Evolutionary conservation across 2,888 invertebrate species (phyloP).

Genomic region (Leptura quadrifasciata): DNA sequence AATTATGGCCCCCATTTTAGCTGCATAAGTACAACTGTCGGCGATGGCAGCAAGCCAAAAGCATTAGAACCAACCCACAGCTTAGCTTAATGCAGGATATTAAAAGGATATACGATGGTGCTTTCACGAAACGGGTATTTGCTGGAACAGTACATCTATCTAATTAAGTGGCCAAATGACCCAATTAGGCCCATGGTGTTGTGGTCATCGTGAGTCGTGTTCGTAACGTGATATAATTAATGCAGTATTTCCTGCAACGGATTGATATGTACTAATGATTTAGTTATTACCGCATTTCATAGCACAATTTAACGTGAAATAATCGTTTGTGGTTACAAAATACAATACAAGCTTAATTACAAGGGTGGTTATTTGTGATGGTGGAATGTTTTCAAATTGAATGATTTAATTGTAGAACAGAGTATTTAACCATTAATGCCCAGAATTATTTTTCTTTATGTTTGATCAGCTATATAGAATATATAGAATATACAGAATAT

Average conservation of each 20-base stretch:
- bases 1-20: not conserved
- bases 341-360: not conserved
- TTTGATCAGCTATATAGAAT: no score
- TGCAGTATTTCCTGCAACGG: conserved; percentile 26
- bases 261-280: conserved; percentile 3
- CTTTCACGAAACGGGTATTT: conserved; percentile 16
- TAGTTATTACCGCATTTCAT: not conserved
- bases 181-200: conserved; percentile 20
- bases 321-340: not conserved
- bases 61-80: conserved; percentile 15
- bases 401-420: no score
- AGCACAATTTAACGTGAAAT: not conserved
- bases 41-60: conserved; percentile 13
- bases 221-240: conserved; percentile 25
- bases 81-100: conserved; percentile 27
- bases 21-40: not conserved
- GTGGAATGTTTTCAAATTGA: no score
- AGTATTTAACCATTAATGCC: no score
- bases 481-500: no score
- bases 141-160: conserved; percentile 17
- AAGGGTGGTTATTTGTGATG: not conserved
- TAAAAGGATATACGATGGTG: conserved; percentile 25
- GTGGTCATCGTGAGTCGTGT: conserved; percentile 9
- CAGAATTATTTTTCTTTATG: no score
- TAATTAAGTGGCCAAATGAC: conserved; percentile 29